Evolutionary conservation across 1,140 invertebrate species (phyloP), one percentile per base, ranked within the genome.

Genomic region (Drosophila pruinosa): DNA sequence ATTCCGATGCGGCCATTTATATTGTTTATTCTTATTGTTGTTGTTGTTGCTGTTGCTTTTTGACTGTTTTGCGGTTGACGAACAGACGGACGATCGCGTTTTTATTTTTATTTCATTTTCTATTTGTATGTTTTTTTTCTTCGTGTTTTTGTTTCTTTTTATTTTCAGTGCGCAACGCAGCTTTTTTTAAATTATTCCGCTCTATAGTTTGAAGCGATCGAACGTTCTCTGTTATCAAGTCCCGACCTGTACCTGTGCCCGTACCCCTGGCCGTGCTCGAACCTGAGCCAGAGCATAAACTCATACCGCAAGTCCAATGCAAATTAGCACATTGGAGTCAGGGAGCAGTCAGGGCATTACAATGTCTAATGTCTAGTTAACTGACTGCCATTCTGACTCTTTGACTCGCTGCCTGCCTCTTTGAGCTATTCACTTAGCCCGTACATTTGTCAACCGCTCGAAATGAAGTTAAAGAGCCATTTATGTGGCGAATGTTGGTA

Each of bases 1-100:
- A 89, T 89, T 89, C 85, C 71, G 80, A 89, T 89, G 85, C 81
- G 85, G 72, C 75, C 68, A 85, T 89, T 80, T 78, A 82, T 81
- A 82, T 88, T 86, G 82, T 82, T 82, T 75, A 82, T 88, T 75
- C 78, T 75, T 64, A 82, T 88, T 82, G 79, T 83, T 72, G 79
- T 65, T 65, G 45, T 39, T 75, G 22, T 39, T 68, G 50, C 10
- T 68, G 62, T 36, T 70, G 38, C 45, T 52, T 50, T 34, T 70
- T 31, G 28, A 12, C 36, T 74, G 39, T 52, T n/a, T n/a, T 48
- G 47, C 36, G 45, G 54, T 53, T 54, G 19, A 31, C 22, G 54
- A 3, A 74, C 80, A 73, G 76, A 85, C 81, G 53, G 77, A 77
- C 82, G 82, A 88, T 86, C 82, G 81, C 77, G 64, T 88, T 86